Conservation (phyloP, 2,113 vertebrate genomes). For the Oriolus oriolus region DNA sequence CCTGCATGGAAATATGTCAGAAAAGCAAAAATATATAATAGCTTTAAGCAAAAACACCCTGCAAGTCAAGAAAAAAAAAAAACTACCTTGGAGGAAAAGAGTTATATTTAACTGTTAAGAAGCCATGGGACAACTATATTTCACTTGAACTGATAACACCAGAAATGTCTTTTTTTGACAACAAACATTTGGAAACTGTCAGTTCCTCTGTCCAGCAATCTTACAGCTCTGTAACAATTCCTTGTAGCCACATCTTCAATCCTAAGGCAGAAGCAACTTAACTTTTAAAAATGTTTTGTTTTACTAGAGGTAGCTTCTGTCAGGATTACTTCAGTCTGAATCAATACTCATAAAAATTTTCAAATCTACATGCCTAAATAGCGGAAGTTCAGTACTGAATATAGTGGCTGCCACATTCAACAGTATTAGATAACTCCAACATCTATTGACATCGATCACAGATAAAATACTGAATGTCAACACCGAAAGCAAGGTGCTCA, state of each 20-base stretch:
- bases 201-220: not conserved
- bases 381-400: not conserved
- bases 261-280: not conserved
- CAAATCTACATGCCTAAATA: not conserved
- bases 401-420: not conserved
- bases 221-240: not conserved
- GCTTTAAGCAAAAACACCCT: not conserved
- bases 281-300: not conserved
- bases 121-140: not conserved
- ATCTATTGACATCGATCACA: not conserved
- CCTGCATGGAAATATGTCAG: not conserved
- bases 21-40: not conserved
- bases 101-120: constrained; percentile 1
- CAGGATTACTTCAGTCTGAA: not conserved
- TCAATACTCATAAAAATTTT: not conserved
- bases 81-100: not conserved
- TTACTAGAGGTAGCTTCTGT: not conserved
- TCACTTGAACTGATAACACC: not conserved
- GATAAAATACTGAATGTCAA: not conserved
- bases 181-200: constrained; percentile 15
- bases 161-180: constrained; percentile 12
- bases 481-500: not conserved
- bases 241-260: not conserved
- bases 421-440: not conserved
- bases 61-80: not conserved